Conservation (phyloP, 2,797 vertebrate species). For the Muscicapa comitata region DNA sequence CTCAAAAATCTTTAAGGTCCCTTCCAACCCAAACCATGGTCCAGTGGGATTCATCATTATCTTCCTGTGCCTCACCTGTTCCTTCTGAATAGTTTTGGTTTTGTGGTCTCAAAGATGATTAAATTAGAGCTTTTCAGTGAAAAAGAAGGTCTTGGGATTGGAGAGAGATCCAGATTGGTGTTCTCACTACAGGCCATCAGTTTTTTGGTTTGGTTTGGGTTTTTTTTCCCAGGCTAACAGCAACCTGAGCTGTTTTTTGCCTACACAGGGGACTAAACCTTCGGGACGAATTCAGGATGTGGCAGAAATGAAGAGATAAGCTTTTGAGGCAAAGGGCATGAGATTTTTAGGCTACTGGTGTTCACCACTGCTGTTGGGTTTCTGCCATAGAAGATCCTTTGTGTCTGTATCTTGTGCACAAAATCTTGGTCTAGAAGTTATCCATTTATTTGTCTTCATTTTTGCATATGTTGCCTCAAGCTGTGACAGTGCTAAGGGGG, state of each 20-base stretch:
- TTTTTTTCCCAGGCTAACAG: neutral
- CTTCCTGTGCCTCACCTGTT: neutral
- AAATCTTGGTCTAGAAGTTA: neutral
- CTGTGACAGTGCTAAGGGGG: neutral
- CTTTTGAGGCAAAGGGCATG: neutral
- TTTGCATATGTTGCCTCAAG: neutral
- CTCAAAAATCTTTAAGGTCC: accelerated
- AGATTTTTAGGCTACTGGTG: neutral
- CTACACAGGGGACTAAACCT: accelerated
- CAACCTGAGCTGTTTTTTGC: neutral
- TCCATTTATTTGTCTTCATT: neutral
- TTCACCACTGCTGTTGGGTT: neutral
- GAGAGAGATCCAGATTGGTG: neutral
- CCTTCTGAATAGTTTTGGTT: neutral
- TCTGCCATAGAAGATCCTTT: neutral
- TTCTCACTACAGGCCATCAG: neutral
- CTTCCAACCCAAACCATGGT: neutral
- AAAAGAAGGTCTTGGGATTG: neutral
- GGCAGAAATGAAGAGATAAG: neutral
- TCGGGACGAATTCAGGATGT: neutral
- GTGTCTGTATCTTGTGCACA: neutral
- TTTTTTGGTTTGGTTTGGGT: neutral
- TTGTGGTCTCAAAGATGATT: neutral
- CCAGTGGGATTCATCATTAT: neutral
- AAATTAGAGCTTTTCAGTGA: neutral